These are phyloP conservation scores for Procambarus virginalis DNA, from an alignment of 1,140 invertebrate species.

Conservation along the genomic window DNA sequence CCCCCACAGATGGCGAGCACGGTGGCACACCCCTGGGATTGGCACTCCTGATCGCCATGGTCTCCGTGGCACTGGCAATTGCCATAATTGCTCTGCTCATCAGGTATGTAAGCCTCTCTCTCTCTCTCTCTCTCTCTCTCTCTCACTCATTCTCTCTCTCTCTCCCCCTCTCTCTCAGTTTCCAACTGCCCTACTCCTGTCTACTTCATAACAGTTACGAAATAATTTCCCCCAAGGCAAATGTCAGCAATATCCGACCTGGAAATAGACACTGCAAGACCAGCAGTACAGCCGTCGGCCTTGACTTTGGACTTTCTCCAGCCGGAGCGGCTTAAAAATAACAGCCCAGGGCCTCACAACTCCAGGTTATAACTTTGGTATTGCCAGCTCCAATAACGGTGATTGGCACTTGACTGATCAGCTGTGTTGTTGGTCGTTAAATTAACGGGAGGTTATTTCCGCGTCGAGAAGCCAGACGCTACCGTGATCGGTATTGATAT, in stretches of 20 bases:
- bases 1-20: constrained; percentile 35
- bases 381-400: no score
- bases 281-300: background rate
- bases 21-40: constrained; percentile 37
- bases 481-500: no score
- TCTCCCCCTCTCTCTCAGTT: no score
- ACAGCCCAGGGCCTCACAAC: no score
- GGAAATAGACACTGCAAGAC: background rate
- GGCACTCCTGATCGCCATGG: constrained; percentile 42
- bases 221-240: background rate
- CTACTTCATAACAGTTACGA: background rate
- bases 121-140: no score
- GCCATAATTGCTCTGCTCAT: constrained; percentile 50
- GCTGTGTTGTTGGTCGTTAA: no score
- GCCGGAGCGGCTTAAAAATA: no score
- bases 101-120: background rate
- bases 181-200: background rate
- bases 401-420: no score
- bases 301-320: background rate
- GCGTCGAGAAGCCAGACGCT: no score
- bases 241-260: background rate
- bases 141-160: no score
- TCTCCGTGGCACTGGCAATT: constrained; percentile 40
- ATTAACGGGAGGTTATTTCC: no score
- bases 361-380: no score